A percentile compares a stretch with the other conserved stretches of the same genome.
Conservation (phyloP, 2,888 invertebrate genomes). For the Chalcis sispes region DNA sequence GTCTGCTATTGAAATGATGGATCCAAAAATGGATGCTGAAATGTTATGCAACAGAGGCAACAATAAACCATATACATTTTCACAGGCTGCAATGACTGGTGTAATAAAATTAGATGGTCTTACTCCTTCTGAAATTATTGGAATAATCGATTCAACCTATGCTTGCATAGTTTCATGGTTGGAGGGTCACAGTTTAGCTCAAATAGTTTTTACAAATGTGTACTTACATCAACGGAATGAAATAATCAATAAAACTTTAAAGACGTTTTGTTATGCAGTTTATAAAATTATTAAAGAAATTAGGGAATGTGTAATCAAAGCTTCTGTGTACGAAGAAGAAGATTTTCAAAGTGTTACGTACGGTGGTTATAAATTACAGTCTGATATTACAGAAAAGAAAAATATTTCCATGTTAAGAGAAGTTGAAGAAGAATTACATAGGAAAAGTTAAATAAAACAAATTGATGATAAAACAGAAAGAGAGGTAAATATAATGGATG, state of each 20-base stretch:
- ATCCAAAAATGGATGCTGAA: slow-evolving; percentile 99
- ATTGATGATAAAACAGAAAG: slow-evolving; percentile 74
- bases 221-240: slow-evolving; percentile 94
- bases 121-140: slow-evolving; percentile 88
- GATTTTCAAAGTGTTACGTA: slow-evolving; percentile 97
- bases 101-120: slow-evolving; percentile 87
- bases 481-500: slow-evolving; percentile 70
- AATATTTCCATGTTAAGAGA: slow-evolving; percentile 90
- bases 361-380: slow-evolving; percentile 90
- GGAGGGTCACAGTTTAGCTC: slow-evolving; percentile 96
- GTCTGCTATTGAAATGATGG: slow-evolving; percentile 99
- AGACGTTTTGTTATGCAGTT: slow-evolving; percentile 90
- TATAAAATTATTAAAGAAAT: slow-evolving; percentile 94
- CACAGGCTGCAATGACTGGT: slow-evolving; percentile 89
- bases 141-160: slow-evolving; percentile 95
- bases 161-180: slow-evolving; percentile 98
- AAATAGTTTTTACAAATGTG: slow-evolving; percentile 97
- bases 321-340: slow-evolving; percentile 95
- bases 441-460: slow-evolving; percentile 81
- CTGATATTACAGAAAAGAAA: slow-evolving; percentile 88
- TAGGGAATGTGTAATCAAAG: slow-evolving; percentile 91
- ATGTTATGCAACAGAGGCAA: slow-evolving; percentile 95
- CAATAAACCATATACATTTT: slow-evolving; percentile 90
- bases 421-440: slow-evolving; percentile 92
- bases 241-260: slow-evolving; percentile 88